Percentiles rank a stretch among this genome's conserved stretches.
These are phyloP conservation scores for Zoroaster sp. DNA, from an alignment of 53 echinoderm and acorn worm genomes.

Conservation along the genomic window DNA sequence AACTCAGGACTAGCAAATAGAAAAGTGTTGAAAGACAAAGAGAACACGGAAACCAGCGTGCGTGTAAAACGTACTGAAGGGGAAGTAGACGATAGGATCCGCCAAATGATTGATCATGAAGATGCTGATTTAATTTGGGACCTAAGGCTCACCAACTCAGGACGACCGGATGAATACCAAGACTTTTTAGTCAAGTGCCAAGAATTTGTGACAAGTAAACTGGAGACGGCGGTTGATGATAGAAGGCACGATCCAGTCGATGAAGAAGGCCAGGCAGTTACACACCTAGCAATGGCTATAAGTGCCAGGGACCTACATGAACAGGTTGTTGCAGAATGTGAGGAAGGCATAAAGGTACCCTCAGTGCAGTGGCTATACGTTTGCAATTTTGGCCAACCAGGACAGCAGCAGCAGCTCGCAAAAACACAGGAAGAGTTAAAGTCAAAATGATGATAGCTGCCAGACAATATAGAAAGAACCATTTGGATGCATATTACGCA, in stretches of 20 bases:
- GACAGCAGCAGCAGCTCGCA: constrained; percentile 14
- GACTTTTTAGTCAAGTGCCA: constrained; percentile 46
- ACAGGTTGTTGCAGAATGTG: constrained; percentile 30
- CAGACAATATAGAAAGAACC: constrained; percentile 26
- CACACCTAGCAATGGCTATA: constrained; percentile 55
- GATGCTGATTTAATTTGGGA: constrained; percentile 64
- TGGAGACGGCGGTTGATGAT: constrained; percentile 57
- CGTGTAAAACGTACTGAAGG: no score
- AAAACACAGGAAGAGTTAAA: constrained; percentile 43
- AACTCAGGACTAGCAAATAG: no score
- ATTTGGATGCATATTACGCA: constrained; percentile 47
- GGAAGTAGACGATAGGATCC: constrained; percentile 59
- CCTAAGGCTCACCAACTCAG: neutral
- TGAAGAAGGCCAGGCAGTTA: constrained; percentile 31
- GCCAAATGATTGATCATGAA: constrained; percentile 47
- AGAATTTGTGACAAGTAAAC: constrained; percentile 31
- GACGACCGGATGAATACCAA: constrained; percentile 19
- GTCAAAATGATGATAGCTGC: constrained; percentile 49
- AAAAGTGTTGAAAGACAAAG: no score
- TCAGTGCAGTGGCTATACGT: constrained; percentile 59
- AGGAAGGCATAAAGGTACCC: constrained; percentile 17
- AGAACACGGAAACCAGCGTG: no score
- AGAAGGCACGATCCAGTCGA: constrained; percentile 38
- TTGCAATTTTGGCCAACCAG: constrained; percentile 65
- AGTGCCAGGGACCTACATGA: constrained; percentile 57